phyloP scores from a whole-genome alignment of 1,140 invertebrate species.

The Zeugodacus cucurbitae region DNA sequence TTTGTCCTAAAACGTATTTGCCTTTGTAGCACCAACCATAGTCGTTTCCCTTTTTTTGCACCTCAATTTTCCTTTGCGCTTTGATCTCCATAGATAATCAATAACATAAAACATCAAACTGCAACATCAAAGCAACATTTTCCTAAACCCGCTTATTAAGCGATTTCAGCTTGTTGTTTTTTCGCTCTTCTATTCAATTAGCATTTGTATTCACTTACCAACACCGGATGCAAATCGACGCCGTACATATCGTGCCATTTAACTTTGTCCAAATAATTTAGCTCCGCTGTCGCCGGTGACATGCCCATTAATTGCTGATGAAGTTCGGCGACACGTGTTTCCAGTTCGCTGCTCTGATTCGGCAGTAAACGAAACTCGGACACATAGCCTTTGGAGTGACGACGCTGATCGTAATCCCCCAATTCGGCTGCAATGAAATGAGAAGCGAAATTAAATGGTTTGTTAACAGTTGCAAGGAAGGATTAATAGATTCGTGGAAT shows the following conservation, averaged over 20 bases:
- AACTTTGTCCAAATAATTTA: slow-evolving; percentile 93
- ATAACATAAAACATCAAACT: neutral
- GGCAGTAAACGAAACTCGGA: slow-evolving; percentile 97
- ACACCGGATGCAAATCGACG: slow-evolving; percentile 84
- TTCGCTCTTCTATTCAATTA: neutral
- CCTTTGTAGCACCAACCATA: no score
- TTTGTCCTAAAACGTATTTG: neutral
- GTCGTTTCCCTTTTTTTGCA: neutral
- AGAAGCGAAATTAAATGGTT: neutral
- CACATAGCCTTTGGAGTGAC: slow-evolving; percentile 91
- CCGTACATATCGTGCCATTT: slow-evolving; percentile 98
- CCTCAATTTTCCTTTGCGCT: neutral
- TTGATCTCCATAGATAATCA: neutral
- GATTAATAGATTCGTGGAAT: no score
- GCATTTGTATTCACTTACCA: slow-evolving; percentile 66
- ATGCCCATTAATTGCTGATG: slow-evolving; percentile 78
- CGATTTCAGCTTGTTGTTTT: neutral
- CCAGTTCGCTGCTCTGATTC: slow-evolving; percentile 92
- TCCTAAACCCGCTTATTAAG: neutral
- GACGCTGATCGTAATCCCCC: slow-evolving; percentile 93
- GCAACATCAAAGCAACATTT: neutral
- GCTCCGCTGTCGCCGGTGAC: slow-evolving; percentile 78
- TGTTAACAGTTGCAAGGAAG: neutral
- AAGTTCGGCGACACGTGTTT: slow-evolving; percentile 87
- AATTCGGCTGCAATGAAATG: slow-evolving; percentile 90